These are phyloP conservation scores for Podarcis lilfordi DNA, from an alignment of 2,797 vertebrate genomes.

Conservation along the genomic window DNA sequence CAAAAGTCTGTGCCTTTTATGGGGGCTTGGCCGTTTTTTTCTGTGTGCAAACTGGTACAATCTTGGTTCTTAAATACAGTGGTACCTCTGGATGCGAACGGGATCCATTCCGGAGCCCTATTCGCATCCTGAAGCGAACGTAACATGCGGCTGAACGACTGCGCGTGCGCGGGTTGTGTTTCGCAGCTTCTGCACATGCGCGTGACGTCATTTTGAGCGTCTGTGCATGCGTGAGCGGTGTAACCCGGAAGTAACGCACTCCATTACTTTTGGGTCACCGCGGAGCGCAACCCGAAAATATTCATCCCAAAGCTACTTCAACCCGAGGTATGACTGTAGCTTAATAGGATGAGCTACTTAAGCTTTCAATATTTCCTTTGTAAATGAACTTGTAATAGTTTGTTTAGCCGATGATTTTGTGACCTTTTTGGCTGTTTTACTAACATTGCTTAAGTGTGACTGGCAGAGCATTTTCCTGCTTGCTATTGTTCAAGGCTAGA, in stretches of 20 bases:
- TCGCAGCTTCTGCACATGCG: too few relatives aligned
- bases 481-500: constrained; percentile 2
- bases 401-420: constrained; percentile 44
- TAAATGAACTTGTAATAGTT: not conserved
- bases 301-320: too few relatives aligned
- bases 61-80: constrained; percentile 9
- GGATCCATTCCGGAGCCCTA: too few relatives aligned
- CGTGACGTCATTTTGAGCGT: too few relatives aligned
- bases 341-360: constrained; percentile 33
- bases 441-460: constrained; percentile 45
- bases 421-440: constrained; percentile 45
- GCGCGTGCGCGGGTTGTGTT: too few relatives aligned
- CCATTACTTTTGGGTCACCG: fast-evolving
- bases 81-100: too few relatives aligned
- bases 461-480: constrained; percentile 51
- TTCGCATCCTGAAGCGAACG: too few relatives aligned
- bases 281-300: too few relatives aligned
- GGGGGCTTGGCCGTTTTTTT: not conserved
- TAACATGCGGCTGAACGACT: too few relatives aligned
- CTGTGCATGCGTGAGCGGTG: too few relatives aligned
- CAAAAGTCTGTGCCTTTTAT: fast-evolving
- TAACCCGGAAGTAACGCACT: too few relatives aligned
- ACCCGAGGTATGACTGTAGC: not conserved
- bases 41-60: constrained; percentile 18
- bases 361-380: constrained; percentile 20